These are phyloP conservation scores for Decapterus maruadsi DNA, from an alignment of 2,797 vertebrate species.

Conservation along the genomic window DNA sequence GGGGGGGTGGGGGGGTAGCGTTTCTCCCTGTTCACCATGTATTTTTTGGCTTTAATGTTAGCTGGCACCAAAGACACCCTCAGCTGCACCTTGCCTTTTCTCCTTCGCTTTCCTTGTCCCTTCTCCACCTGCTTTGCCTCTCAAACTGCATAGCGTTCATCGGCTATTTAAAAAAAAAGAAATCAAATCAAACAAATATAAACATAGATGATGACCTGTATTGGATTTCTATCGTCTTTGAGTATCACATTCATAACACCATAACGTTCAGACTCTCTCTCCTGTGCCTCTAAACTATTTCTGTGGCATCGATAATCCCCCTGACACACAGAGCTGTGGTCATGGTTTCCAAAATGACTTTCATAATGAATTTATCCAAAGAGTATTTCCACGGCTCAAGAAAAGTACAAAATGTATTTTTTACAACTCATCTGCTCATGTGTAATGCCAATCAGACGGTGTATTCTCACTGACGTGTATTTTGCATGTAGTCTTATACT, in stretches of 20 bases:
- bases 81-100: constrained; percentile 62
- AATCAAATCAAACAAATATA: constrained; percentile 14
- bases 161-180: background rate
- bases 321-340: background rate
- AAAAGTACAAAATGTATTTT: constrained; percentile 21
- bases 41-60: constrained; percentile 57
- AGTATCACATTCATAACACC: constrained; percentile 13
- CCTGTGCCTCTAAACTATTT: constrained; percentile 47
- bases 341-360: constrained; percentile 10
- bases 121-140: constrained; percentile 36
- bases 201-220: constrained; percentile 5
- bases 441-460: constrained; percentile 30
- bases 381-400: constrained; percentile 19
- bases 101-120: constrained; percentile 18
- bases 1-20: constrained; percentile 7
- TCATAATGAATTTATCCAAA: constrained; percentile 17
- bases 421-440: constrained; percentile 9
- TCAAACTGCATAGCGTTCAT: constrained; percentile 28
- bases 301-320: constrained; percentile 56
- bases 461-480: constrained; percentile 10
- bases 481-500: constrained; percentile 31
- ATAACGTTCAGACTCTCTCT: constrained; percentile 6
- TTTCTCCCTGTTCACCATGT: constrained; percentile 42
- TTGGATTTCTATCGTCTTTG: constrained; percentile 25
- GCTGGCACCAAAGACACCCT: constrained; percentile 76